phyloP scores from a whole-genome alignment of 2,888 invertebrate genomes.

The Oithona nana region DNA sequence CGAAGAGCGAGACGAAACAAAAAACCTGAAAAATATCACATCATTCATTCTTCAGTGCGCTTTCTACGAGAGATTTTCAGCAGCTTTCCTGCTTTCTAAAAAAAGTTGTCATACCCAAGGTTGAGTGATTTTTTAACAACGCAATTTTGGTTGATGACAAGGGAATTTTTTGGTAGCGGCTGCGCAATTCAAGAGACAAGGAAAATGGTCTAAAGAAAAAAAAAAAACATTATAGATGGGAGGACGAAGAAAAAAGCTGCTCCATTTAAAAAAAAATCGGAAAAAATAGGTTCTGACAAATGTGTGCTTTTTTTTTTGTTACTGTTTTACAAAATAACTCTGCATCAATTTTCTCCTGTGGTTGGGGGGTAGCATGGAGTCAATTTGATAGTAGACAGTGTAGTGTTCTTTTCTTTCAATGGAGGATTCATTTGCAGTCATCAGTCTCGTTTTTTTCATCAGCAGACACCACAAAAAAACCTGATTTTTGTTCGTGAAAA shows the following conservation, averaged over 20 bases:
- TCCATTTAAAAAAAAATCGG: background rate
- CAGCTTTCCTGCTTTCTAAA: background rate
- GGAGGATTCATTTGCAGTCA: background rate
- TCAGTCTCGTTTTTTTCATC: background rate
- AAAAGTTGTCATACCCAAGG: too few species aligned
- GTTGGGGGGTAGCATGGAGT: too few species aligned
- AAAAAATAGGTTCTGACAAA: background rate
- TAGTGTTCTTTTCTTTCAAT: background rate
- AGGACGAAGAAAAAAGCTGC: background rate
- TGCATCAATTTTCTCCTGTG: too few species aligned
- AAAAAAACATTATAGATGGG: background rate
- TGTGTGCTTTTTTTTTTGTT: background rate
- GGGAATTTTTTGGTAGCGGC: too few species aligned
- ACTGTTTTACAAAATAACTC: too few species aligned
- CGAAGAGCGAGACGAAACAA: too few species aligned
- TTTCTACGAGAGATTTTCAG: background rate
- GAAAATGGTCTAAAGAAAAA: too few species aligned
- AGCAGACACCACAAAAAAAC: background rate
- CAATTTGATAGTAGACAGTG: too few species aligned
- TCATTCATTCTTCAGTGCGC: background rate
- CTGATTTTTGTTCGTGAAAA: too few species aligned
- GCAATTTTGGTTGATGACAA: too few species aligned
- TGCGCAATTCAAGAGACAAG: too few species aligned
- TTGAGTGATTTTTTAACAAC: too few species aligned
- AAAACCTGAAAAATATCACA: background rate